These are phyloP conservation scores for Luperina testacea DNA, from an alignment of 2,888 invertebrate genomes.

Conservation along the genomic window DNA sequence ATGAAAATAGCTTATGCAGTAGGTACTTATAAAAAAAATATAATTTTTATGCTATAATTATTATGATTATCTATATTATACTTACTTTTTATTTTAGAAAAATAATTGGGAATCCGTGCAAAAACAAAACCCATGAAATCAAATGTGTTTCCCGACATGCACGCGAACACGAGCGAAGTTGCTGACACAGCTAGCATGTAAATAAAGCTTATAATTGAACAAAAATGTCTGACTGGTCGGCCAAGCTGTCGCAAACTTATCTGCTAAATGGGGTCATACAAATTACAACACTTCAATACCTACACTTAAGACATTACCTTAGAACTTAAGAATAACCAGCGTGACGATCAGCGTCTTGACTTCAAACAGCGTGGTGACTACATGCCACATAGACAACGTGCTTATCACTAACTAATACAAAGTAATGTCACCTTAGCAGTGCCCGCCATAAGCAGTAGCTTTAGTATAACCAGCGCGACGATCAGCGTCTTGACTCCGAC, in stretches of 20 bases:
- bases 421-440: slow-evolving; percentile 80
- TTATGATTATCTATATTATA: no score
- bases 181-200: no score
- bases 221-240: background rate
- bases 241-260: background rate
- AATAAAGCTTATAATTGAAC: background rate
- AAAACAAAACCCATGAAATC: no score
- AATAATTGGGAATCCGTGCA: no score
- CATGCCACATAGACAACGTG: background rate
- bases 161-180: no score
- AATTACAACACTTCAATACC: background rate
- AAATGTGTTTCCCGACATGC: no score
- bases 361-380: background rate
- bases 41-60: no score
- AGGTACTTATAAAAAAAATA: no score
- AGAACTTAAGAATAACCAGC: background rate
- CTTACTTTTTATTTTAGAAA: no score
- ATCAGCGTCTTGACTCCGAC: slow-evolving; percentile 81
- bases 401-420: background rate
- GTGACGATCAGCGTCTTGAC: background rate
- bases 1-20: no score
- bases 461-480: slow-evolving; percentile 81
- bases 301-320: background rate
- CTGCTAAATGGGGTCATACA: background rate
- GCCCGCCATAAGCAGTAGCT: slow-evolving; percentile 83